A percentile compares a stretch with the other conserved stretches of the same genome.
These are phyloP conservation scores for Salmo trutta DNA, from an alignment of 2,797 vertebrate species.

Conservation along the genomic window DNA sequence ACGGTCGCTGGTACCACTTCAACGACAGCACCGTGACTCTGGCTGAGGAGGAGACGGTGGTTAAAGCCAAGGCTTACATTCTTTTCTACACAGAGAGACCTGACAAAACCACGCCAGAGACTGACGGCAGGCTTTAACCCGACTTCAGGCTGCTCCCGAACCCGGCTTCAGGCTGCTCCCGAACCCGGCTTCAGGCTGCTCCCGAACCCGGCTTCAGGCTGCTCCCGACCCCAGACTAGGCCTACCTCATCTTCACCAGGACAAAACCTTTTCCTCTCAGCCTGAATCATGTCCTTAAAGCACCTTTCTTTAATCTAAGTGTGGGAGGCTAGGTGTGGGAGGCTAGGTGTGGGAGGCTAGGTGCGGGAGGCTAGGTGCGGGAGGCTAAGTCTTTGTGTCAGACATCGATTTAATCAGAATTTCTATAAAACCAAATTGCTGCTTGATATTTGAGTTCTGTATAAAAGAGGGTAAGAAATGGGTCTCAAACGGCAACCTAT, in stretches of 20 bases:
- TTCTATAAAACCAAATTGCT: slow-evolving; percentile 82
- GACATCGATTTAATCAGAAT: slow-evolving; percentile 70
- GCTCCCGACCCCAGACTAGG: too few relatives aligned
- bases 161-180: not conserved
- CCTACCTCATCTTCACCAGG: slow-evolving; percentile 72
- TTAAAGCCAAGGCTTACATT: slow-evolving; percentile 97
- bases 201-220: slow-evolving; percentile 68
- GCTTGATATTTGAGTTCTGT: slow-evolving; percentile 69
- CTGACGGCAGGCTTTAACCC: slow-evolving; percentile 73
- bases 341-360: too few relatives aligned
- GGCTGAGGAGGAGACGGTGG: slow-evolving; percentile 90
- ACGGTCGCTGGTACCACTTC: slow-evolving; percentile 96
- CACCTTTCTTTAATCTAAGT: slow-evolving; percentile 44
- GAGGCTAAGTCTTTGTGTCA: slow-evolving; percentile 63
- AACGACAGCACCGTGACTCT: slow-evolving; percentile 97
- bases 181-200: slow-evolving; percentile 40
- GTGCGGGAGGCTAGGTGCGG: too few relatives aligned
- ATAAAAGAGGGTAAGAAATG: not conserved
- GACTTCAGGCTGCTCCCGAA: slow-evolving; percentile 55
- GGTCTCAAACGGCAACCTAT: not conserved
- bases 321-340: slow-evolving; percentile 65
- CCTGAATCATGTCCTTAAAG: slow-evolving; percentile 76
- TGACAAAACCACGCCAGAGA: slow-evolving; percentile 37
- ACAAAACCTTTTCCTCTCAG: slow-evolving; percentile 73
- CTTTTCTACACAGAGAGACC: slow-evolving; percentile 93